Conservation (phyloP, 2,797 vertebrate species). For the Parauchenoglanis punctatus region DNA sequence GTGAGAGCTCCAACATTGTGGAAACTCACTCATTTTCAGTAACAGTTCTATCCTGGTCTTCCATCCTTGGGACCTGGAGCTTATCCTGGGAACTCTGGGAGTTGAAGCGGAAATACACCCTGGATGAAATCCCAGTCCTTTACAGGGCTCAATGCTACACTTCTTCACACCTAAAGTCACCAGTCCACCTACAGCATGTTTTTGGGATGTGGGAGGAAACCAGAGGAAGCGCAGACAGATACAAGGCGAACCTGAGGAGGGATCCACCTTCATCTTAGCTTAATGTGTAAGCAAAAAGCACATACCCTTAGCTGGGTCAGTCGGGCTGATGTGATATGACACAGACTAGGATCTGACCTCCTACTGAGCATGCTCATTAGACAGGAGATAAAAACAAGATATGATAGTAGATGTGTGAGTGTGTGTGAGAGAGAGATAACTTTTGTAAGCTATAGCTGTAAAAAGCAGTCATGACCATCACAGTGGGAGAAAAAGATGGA, state of each 20-base stretch:
- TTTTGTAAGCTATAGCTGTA: slow-evolving; percentile 9
- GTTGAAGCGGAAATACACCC: not conserved
- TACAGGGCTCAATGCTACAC: not conserved
- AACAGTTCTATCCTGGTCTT: not conserved
- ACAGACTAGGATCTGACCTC: slow-evolving; percentile 30
- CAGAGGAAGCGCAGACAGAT: not conserved
- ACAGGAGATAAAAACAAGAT: slow-evolving; percentile 25
- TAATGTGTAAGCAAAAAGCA: slow-evolving; percentile 6
- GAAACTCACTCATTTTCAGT: not conserved
- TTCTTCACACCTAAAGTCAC: not conserved
- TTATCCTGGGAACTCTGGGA: not conserved
- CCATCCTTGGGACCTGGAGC: not conserved
- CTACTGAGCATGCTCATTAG: slow-evolving; percentile 19
- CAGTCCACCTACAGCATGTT: not conserved
- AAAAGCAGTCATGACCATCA: slow-evolving; percentile 41
- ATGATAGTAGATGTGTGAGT: slow-evolving; percentile 26
- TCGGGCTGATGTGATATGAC: slow-evolving; percentile 5
- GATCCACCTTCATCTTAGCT: not conserved
- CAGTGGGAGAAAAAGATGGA: slow-evolving; percentile 29
- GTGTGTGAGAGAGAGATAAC: slow-evolving; percentile 11
- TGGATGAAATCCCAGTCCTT: not conserved
- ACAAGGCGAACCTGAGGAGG: not conserved
- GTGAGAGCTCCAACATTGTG: not conserved
- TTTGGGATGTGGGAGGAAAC: not conserved
- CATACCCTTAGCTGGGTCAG: slow-evolving; percentile 8